A percentile compares a stretch with the other conserved stretches of the same genome.
Evolutionary conservation across 2,797 vertebrate species (phyloP).

Genomic region (Xiphophorus birchmanni): DNA sequence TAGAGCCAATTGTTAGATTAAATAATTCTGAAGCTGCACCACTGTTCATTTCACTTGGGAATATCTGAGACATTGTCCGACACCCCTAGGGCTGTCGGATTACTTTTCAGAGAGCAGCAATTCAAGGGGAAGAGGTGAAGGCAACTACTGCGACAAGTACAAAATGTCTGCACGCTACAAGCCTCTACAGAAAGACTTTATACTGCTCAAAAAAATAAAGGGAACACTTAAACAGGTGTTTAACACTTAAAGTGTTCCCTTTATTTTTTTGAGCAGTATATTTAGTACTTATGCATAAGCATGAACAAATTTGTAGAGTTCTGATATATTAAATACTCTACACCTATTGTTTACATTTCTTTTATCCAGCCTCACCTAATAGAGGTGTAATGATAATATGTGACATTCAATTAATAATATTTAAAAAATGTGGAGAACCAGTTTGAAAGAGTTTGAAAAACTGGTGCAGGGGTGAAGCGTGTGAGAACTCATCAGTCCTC

Average conservation of each 20-base stretch:
- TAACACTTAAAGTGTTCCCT: no score
- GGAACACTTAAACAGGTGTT: no score
- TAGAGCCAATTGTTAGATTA: constrained; percentile 32
- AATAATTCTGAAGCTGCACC: constrained; percentile 35
- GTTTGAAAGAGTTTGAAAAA: background rate
- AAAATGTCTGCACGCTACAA: constrained; percentile 39
- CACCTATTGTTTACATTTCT: background rate
- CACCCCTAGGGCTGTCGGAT: constrained; percentile 51
- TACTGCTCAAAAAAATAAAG: no score
- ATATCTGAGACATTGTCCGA: constrained; percentile 52
- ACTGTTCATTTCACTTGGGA: constrained; percentile 49
- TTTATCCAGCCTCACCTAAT: background rate
- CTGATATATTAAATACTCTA: background rate
- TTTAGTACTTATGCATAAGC: constrained; percentile 8
- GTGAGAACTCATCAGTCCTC: background rate
- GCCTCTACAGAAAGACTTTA: constrained; percentile 16
- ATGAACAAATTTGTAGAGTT: background rate
- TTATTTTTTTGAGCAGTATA: background rate
- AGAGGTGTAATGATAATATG: background rate
- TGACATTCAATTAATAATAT: background rate
- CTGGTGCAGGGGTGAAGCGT: background rate
- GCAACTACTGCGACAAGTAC: constrained; percentile 54
- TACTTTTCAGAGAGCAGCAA: constrained; percentile 64
- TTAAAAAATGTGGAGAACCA: background rate
- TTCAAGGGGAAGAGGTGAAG: constrained; percentile 53